Evolutionary conservation across 2,797 vertebrate species (phyloP), one percentile per base, ranked within the genome.

Genomic region (Aldrovandia affinis): DNA sequence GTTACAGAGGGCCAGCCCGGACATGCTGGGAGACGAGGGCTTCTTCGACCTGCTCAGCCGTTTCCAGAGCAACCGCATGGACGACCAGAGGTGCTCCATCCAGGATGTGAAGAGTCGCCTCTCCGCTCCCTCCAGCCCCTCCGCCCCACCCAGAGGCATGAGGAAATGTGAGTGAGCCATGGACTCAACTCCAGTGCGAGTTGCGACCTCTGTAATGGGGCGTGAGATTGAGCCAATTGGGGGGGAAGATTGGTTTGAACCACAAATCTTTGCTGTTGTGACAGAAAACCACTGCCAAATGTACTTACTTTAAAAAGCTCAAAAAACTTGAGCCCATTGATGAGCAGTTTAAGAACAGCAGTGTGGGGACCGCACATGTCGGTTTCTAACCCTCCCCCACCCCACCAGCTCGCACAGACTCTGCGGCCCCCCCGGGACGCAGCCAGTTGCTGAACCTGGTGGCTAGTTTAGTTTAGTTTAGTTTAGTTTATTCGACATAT

Each of bases 61-160:
- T 65, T 99, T 99, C 93, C 98, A 99, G 91, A 99, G 98, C 93
- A 99, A 97, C 90, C 96, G 98, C 80, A 99, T 99, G 98, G 98
- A 99, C 18, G 98, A 99, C 89, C 98, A 99, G 88, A 95, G 98
- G 81, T 99, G 96, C 85, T 95, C 93, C 80, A 93, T 99, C 82
- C 93, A 94, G 81, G 95, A 97, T 36, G 94, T 94, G 80, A 94
- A 94, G 86, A 96, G 90, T 92, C 89, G 90, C 59, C 80, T 93
- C 25, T 86, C 95, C 0, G 77, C 93, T 10, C 87, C 92, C 47
- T 87, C 92, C 0, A 61, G 88, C 0, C 87, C 93, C 5, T 30
- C 92, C 20, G 92, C 94, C 0, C 95, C 96, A 22, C 90, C 95
- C 25, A 94, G 88, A 91, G 89, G 89, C 81, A 90, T 95, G 86